A percentile compares a stretch with the other conserved stretches of the same genome.
phyloP scores from a whole-genome alignment of 2,888 invertebrate species.

The Tethea ocularis region DNA sequence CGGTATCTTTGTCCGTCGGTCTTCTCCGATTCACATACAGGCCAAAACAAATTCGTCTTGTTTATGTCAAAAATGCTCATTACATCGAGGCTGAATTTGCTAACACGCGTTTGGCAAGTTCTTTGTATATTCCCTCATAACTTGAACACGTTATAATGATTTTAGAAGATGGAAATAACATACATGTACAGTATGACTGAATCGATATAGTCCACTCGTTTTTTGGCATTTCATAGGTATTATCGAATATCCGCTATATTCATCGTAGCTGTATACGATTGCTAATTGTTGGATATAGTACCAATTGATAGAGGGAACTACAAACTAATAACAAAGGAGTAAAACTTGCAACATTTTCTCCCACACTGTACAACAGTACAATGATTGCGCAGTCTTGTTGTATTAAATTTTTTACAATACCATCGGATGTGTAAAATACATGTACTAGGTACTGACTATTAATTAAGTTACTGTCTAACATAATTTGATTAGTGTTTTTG shows the following conservation, averaged over 20 bases:
- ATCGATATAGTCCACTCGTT: background rate
- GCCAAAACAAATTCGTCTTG: background rate
- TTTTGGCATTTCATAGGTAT: no score
- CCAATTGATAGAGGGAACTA: background rate
- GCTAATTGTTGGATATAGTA: background rate
- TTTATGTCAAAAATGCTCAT: background rate
- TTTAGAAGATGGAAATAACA: background rate
- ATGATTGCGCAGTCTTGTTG: background rate
- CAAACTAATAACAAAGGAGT: background rate
- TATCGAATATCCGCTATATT: no score
- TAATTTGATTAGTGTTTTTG: background rate
- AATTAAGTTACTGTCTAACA: no score
- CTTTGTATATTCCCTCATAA: background rate
- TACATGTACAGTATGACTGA: background rate
- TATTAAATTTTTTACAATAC: background rate
- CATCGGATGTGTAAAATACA: background rate
- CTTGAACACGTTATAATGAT: background rate
- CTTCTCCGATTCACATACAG: background rate
- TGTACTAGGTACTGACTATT: background rate
- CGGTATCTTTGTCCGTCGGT: background rate
- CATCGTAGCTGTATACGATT: background rate
- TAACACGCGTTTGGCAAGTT: background rate
- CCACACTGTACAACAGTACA: background rate
- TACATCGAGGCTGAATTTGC: background rate
- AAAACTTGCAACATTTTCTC: slow-evolving; percentile 7